phyloP scores from a whole-genome alignment of 1,140 invertebrate genomes.

The Ceratosolen solmsi region DNA sequence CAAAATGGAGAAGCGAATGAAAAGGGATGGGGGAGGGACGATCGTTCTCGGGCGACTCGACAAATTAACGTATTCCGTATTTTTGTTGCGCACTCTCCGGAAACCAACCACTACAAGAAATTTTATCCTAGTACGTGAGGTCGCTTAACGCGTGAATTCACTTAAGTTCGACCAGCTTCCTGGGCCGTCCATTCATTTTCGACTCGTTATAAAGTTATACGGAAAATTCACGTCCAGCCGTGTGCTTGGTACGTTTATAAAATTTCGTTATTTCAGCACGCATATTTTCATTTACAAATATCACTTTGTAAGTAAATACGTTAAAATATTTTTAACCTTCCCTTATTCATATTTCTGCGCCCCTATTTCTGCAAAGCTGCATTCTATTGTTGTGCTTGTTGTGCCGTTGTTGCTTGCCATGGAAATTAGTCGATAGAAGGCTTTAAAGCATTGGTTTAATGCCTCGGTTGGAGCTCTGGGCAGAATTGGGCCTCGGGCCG shows the following conservation, averaged over 20 bases:
- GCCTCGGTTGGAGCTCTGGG: background rate
- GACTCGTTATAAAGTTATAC: background rate
- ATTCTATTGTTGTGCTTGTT: background rate
- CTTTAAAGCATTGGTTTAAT: background rate
- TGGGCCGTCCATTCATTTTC: background rate
- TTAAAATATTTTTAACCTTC: too few species aligned
- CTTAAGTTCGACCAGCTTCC: conserved; percentile 8
- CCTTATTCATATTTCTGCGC: too few species aligned
- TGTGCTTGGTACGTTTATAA: background rate
- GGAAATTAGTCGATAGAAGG: background rate
- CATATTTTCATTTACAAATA: background rate
- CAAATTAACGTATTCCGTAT: conserved; percentile 44
- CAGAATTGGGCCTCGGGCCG: too few species aligned
- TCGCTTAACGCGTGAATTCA: conserved; percentile 21
- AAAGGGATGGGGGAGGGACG: background rate
- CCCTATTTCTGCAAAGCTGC: too few species aligned
- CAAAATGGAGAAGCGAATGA: background rate
- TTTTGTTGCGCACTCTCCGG: conserved; percentile 38
- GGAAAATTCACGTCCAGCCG: background rate
- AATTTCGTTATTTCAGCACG: too few species aligned
- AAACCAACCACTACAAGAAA: conserved; percentile 36
- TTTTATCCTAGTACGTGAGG: background rate
- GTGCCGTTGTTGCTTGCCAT: too few species aligned
- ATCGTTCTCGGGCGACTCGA: background rate
- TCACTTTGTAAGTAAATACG: too few species aligned